Percentiles rank a stretch among this genome's conserved stretches.
Evolutionary conservation across 2,888 invertebrate species (phyloP).

Genomic region (Acronicta psi): DNA sequence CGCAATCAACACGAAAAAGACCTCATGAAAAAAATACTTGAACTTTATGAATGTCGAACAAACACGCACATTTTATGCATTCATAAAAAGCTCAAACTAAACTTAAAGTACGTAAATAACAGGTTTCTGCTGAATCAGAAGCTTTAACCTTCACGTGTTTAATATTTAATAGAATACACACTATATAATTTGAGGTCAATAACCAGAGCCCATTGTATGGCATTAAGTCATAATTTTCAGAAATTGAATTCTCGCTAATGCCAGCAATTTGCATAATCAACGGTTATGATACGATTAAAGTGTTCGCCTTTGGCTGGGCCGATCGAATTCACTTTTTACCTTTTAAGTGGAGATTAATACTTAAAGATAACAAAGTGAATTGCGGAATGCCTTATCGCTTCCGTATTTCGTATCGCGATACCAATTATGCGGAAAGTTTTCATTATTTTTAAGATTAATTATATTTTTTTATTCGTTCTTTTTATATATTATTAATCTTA

Average conservation of each 20-base stretch:
- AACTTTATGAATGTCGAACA: too few relatives aligned
- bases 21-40: too few relatives aligned
- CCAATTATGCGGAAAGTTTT: slow-evolving; percentile 39
- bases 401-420: slow-evolving; percentile 41
- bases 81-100: not conserved
- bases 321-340: slow-evolving; percentile 56
- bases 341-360: slow-evolving; percentile 47
- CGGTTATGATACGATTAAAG: slow-evolving; percentile 57
- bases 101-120: slow-evolving; percentile 36
- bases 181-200: slow-evolving; percentile 69
- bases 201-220: slow-evolving; percentile 62
- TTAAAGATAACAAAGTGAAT: slow-evolving; percentile 38
- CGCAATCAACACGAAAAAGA: too few relatives aligned
- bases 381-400: slow-evolving; percentile 39
- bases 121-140: slow-evolving; percentile 46
- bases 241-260: slow-evolving; percentile 82
- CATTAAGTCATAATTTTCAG: slow-evolving; percentile 76
- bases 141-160: slow-evolving; percentile 55
- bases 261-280: slow-evolving; percentile 75
- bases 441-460: slow-evolving; percentile 31
- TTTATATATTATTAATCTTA: too few relatives aligned
- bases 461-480: not conserved
- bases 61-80: too few relatives aligned
- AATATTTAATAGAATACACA: slow-evolving; percentile 62
- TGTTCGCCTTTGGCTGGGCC: slow-evolving; percentile 51